These are phyloP conservation scores for Rhodeus uyekii DNA, from an alignment of 2,797 vertebrate genomes.

Conservation along the genomic window DNA sequence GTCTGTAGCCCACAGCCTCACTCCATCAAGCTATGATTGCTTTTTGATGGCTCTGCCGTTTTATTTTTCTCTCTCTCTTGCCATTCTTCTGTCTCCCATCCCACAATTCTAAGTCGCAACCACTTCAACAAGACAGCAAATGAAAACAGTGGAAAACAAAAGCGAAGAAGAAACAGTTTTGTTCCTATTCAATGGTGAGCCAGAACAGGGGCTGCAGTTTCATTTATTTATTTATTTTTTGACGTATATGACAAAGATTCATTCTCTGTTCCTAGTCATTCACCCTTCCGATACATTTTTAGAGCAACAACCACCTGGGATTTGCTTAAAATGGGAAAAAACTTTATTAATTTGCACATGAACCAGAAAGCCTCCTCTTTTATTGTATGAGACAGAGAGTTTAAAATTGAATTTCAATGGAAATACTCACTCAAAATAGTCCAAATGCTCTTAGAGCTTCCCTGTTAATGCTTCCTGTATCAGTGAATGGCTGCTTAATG, in stretches of 20 bases:
- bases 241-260: constrained; percentile 25
- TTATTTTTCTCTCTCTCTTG: constrained; percentile 42
- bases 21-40: constrained; percentile 73
- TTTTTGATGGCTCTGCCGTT: constrained; percentile 70
- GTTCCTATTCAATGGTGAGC: constrained; percentile 39
- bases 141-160: constrained; percentile 53
- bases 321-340: constrained; percentile 33
- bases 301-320: constrained; percentile 11
- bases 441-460: neutral
- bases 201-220: constrained; percentile 34
- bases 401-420: constrained; percentile 19
- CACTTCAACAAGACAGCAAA: constrained; percentile 66
- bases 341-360: constrained; percentile 22
- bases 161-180: constrained; percentile 34
- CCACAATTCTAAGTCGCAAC: constrained; percentile 62
- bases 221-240: too few relatives aligned
- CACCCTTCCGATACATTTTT: constrained; percentile 5
- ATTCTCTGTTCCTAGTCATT: constrained; percentile 15
- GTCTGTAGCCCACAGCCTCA: constrained; percentile 62
- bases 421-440: constrained; percentile 4
- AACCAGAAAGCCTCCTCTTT: constrained; percentile 9
- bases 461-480: constrained; percentile 23
- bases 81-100: constrained; percentile 51
- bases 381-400: neutral
- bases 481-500: neutral